Base-by-base conservation (phyloP, 2,797 vertebrate genomes). In the Bufotes viridis region DNA sequence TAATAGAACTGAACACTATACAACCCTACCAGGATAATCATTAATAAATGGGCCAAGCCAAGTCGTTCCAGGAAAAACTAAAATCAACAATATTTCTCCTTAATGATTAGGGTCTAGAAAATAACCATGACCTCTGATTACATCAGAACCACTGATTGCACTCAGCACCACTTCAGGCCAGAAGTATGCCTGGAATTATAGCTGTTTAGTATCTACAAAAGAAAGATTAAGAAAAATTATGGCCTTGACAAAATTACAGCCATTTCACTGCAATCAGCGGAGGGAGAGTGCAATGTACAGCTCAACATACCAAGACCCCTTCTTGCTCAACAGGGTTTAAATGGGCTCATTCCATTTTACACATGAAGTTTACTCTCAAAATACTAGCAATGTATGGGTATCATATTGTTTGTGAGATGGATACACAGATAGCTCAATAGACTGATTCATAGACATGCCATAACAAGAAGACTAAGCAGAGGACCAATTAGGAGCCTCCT, bases 181-280 rank as follows among this genome's bases (percentile, higher is more conserved):
- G 42, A 60, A 81, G 14, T 22, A 58, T 24, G 53, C 6, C 70
- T 53, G 53, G 42, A 51, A 69, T 63, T 29, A 22, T 0, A 87
- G 13, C 13, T 4, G 49, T 42, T 80, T 55, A 72, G 72, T 80
- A 65, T 78, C 81, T 69, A 57, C 18, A 51, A 53, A 81, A 90
- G 18, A 65, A 89, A 70, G 81, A 53, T 85, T 85, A 75, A 65
- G 42, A 81, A 51, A 81, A 69, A 79, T 20, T 17, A 84, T 8
- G 55, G 60, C 65, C 60, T 74, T 85, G n/a, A 85, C 58, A 78
- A 78, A 86, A 85, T 76, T 85, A 75, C 72, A 85, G 83, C 58
- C 60, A 85, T 65, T 75, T 85, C 51, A 34, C 57, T 7, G 83
- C 83, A 85, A 85, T 85, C 83, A 76, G 83, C 51, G 15, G 42